Base-by-base conservation (phyloP, 2,797 vertebrate genomes). In the Discoglossus pictus region DNA sequence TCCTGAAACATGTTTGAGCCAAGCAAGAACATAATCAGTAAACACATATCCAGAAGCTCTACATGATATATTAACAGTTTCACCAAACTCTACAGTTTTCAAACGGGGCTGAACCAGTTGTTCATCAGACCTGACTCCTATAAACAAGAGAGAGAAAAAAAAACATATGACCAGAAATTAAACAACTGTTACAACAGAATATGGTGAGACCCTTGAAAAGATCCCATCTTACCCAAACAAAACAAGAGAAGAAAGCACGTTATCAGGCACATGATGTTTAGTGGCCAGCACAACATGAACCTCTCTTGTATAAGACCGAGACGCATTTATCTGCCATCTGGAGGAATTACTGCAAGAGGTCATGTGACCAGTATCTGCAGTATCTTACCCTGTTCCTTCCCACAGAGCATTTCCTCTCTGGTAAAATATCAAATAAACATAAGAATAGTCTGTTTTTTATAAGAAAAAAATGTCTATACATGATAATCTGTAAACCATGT, bases 1-100 rank as follows among this genome's bases (percentile, higher is more conserved):
- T 15, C 39, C 39, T n/a, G 39, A 15, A 15, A 42, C 39, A 42
- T 21, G 68, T 27, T 24, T 34, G 8, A 59, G 0, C 61, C 61
- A 71, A 1, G 0, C 0, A 7, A 71, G 15, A 2, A 1, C 0
- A 6, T 59, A 34, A 2, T 3, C 0, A 6, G 21, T 27, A 12
- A 59, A 23, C 1, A 10, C 16, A 23, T 40, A 59, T 15, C 55
- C 38, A 43, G 44, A 1, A 53, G 31, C 48, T 31, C 46, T 50
- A 2, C 38, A 12, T 40, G 60, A 63, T 34, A 55, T 25, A 38
- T 17, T 7, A 1, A 13, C 48, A 18, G 20, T 54, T 59, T 61
- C 59, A 39, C 11, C 36, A 21, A 13, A 18, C 13, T 4, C 70
- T 2, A 15, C 23, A 1, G 11, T 12, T 18, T 2, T 6, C 0